Percentiles rank a stretch among this genome's conserved stretches.
These are phyloP conservation scores for Trissolcus brochymenae DNA, from an alignment of 2,888 invertebrate species.

Conservation along the genomic window DNA sequence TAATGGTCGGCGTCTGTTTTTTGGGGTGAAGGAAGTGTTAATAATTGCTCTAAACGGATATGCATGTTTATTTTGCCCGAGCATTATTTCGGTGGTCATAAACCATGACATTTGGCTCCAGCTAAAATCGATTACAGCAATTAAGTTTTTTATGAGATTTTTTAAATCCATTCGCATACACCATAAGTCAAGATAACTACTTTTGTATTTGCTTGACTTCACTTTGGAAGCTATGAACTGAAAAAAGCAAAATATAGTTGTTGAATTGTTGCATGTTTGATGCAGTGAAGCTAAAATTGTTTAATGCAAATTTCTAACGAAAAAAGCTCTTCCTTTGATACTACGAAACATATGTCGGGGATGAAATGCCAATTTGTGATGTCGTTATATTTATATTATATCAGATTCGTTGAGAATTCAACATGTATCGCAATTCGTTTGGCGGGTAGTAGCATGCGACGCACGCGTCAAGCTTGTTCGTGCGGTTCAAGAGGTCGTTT, in stretches of 20 bases:
- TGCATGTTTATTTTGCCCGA: constrained; percentile 18
- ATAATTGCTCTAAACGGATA: constrained; percentile 24
- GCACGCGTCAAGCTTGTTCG: constrained; percentile 55
- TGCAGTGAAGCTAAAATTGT: no score
- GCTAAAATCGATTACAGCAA: no score
- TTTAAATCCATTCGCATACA: no score
- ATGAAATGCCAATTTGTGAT: background rate
- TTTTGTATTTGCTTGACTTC: no score
- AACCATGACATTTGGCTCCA: constrained; percentile 19
- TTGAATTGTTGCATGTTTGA: no score
- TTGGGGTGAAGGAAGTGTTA: constrained; percentile 26
- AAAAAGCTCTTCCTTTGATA: no score
- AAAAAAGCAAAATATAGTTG: no score
- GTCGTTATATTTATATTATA: constrained; percentile 52
- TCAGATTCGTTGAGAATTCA: constrained; percentile 43
- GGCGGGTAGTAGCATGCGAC: constrained; percentile 46
- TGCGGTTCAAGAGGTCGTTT: constrained; percentile 58
- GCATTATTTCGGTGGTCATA: constrained; percentile 28
- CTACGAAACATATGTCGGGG: background rate
- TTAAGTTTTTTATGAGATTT: no score
- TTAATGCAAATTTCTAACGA: no score
- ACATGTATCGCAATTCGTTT: constrained; percentile 53
- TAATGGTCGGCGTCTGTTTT: constrained; percentile 21
- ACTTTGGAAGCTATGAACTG: no score
- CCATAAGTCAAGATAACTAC: no score